Evolutionary conservation across 2,888 invertebrate species (phyloP).

Genomic region (Rhagonycha fulva): DNA sequence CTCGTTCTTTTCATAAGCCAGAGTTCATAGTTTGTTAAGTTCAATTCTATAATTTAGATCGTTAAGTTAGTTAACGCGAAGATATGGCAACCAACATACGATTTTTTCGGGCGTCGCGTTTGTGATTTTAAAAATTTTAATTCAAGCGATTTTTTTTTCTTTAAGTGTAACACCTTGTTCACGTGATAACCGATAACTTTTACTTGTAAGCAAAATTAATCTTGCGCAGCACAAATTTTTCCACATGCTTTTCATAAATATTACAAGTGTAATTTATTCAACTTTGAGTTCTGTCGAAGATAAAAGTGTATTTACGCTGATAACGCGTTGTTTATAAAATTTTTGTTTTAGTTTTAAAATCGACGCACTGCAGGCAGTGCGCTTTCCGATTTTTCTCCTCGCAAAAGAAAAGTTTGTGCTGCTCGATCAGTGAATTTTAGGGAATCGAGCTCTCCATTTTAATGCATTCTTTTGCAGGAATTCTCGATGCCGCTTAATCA

Average conservation of each 20-base stretch:
- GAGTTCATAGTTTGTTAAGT: slow-evolving; percentile 27
- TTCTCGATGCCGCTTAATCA: slow-evolving; percentile 14
- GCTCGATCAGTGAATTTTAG: background rate
- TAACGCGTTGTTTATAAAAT: slow-evolving; percentile 11
- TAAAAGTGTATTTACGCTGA: slow-evolving; percentile 19
- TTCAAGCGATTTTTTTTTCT: background rate
- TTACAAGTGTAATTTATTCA: slow-evolving; percentile 4
- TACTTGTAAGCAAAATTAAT: background rate
- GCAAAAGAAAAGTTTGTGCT: background rate
- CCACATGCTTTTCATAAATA: background rate
- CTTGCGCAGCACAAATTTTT: background rate
- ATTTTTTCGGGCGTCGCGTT: slow-evolving; percentile 3
- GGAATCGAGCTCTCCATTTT: background rate
- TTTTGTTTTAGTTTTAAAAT: slow-evolving; percentile 2
- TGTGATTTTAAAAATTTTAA: background rate
- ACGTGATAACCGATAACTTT: background rate
- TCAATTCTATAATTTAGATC: slow-evolving; percentile 28
- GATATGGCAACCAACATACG: slow-evolving; percentile 17
- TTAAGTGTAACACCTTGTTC: background rate
- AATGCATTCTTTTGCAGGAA: slow-evolving; percentile 5
- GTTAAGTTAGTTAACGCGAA: slow-evolving; percentile 25
- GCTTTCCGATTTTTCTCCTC: background rate
- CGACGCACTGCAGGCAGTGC: background rate
- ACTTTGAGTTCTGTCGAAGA: slow-evolving; percentile 12
- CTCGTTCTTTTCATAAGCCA: slow-evolving; percentile 7